A percentile compares a stretch with the other conserved stretches of the same genome.
Evolutionary conservation across 2,888 invertebrate genomes (phyloP).

Genomic region (Hartigia nigra): DNA sequence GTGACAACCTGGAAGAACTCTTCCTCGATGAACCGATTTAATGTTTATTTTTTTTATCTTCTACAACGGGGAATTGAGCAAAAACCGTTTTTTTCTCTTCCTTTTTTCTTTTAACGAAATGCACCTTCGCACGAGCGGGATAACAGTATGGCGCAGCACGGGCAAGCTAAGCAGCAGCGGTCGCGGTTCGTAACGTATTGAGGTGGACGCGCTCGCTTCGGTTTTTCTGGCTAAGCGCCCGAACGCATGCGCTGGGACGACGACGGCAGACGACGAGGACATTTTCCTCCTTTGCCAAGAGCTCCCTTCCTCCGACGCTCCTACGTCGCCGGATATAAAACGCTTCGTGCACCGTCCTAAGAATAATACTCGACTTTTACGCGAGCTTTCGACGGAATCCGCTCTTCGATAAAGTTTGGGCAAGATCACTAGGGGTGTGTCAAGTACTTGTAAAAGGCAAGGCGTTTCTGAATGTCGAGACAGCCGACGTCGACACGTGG

Average conservation of each 20-base stretch:
- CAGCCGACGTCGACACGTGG: neutral
- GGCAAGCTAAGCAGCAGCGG: conserved; percentile 70
- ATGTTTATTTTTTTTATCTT: neutral
- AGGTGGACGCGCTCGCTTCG: conserved; percentile 37
- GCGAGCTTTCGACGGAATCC: neutral
- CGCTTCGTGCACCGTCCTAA: conserved; percentile 48
- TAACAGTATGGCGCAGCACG: conserved; percentile 61
- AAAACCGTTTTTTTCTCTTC: conserved; percentile 5
- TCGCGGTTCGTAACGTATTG: conserved; percentile 67
- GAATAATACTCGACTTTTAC: conserved; percentile 44
- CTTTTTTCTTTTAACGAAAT: conserved; percentile 3
- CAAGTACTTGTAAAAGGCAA: neutral
- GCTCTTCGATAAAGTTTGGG: neutral
- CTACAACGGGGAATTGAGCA: neutral
- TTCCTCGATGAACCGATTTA: conserved; percentile 7
- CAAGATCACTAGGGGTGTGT: neutral
- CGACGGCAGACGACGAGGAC: conserved; percentile 14
- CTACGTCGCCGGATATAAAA: conserved; percentile 33
- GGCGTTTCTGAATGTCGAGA: neutral
- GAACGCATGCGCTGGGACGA: conserved; percentile 57
- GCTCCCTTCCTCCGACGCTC: conserved; percentile 17
- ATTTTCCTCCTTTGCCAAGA: conserved; percentile 10
- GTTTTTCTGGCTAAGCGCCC: conserved; percentile 46
- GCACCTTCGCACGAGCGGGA: conserved; percentile 23
- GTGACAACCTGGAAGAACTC: conserved; percentile 17